These are phyloP conservation scores for Priocnemis perturbator DNA, from an alignment of 2,888 invertebrate species.

Conservation along the genomic window DNA sequence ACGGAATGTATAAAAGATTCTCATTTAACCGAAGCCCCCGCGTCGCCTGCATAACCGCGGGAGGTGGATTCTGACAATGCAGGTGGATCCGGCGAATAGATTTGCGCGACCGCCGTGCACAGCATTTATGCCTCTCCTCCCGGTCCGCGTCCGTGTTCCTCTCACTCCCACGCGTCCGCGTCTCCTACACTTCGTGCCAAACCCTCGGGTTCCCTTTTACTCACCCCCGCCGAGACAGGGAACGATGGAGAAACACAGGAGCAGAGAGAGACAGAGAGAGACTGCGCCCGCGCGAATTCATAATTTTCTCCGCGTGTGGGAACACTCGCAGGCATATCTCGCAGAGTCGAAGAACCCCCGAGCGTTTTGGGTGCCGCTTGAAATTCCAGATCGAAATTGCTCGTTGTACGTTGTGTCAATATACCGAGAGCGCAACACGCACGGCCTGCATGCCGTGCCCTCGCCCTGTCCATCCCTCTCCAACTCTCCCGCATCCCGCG, in stretches of 20 bases:
- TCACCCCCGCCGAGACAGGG: no score
- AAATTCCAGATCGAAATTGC: constrained; percentile 41
- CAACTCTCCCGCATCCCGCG: background rate
- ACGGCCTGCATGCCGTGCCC: background rate
- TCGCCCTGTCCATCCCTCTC: constrained; percentile 13
- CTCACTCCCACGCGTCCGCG: constrained; percentile 2
- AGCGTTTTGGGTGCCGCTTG: constrained; percentile 15
- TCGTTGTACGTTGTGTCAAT: constrained; percentile 48
- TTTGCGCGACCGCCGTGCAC: constrained; percentile 54
- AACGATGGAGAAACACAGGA: no score
- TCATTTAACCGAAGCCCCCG: constrained; percentile 60
- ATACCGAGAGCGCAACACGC: constrained; percentile 33
- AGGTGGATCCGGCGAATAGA: constrained; percentile 54
- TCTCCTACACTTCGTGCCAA: background rate
- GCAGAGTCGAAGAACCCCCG: constrained; percentile 15
- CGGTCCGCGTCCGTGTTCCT: background rate
- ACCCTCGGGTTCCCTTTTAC: background rate
- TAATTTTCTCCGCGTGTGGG: constrained; percentile 33
- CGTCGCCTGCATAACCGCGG: constrained; percentile 43
- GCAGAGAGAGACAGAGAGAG: background rate
- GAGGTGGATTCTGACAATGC: constrained; percentile 59
- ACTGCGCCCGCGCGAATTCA: constrained; percentile 27
- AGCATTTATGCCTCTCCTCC: constrained; percentile 45
- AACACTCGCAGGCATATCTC: constrained; percentile 21
- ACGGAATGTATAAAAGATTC: constrained; percentile 66